phyloP scores from a whole-genome alignment of 2,888 invertebrate genomes.

The Acronicta alni region DNA sequence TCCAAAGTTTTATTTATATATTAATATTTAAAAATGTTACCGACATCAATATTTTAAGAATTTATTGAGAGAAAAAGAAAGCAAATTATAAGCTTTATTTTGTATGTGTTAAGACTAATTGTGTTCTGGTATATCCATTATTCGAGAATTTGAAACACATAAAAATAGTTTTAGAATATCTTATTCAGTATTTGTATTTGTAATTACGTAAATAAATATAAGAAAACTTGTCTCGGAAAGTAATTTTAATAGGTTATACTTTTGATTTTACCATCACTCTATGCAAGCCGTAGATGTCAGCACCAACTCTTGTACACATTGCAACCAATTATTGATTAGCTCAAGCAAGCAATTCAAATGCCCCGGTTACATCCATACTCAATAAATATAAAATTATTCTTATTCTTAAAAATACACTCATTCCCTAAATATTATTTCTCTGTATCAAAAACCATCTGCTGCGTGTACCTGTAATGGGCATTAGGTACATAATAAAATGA shows the following conservation, averaged over 20 bases:
- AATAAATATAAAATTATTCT: too few species aligned
- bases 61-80: constrained; percentile 1
- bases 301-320: neutral
- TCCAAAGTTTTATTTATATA: constrained; percentile 59
- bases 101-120: constrained; percentile 7
- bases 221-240: constrained; percentile 6
- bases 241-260: neutral
- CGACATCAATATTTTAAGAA: constrained; percentile 35
- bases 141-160: constrained; percentile 7
- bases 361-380: too few species aligned
- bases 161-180: constrained; percentile 13
- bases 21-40: constrained; percentile 47
- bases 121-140: neutral
- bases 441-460: too few species aligned
- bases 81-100: constrained; percentile 8
- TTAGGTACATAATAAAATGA: too few species aligned
- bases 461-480: too few species aligned
- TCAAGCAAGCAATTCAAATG: neutral
- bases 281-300: constrained; percentile 9
- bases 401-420: too few species aligned
- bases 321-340: neutral
- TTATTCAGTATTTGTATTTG: constrained; percentile 40
- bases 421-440: too few species aligned
- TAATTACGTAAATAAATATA: constrained; percentile 10
- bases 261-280: constrained; percentile 9